A percentile compares a stretch with the other conserved stretches of the same genome.
Evolutionary conservation across 2,797 vertebrate genomes (phyloP).

Genomic region (Smutsia temminckii): DNA sequence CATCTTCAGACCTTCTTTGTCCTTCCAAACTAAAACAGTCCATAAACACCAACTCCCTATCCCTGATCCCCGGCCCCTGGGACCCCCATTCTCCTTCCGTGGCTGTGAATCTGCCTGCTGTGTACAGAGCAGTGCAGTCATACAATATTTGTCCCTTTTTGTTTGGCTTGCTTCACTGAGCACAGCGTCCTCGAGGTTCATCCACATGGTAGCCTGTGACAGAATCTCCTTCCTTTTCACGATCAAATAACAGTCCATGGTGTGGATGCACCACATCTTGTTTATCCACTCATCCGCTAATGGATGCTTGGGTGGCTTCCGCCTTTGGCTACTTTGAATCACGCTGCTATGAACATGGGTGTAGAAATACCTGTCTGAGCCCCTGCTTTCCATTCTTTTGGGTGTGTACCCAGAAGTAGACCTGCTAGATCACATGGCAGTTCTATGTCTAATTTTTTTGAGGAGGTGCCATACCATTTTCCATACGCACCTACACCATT

Average conservation of each 20-base stretch:
- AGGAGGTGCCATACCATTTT: fast-evolving
- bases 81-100: neutral
- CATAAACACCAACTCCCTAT: neutral
- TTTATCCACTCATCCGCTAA: fast-evolving
- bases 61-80: neutral
- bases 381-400: fast-evolving
- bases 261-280: fast-evolving
- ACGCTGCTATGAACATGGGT: fast-evolving
- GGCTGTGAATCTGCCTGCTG: neutral
- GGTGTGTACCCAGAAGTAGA: fast-evolving
- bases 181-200: neutral
- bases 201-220: fast-evolving
- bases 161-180: neutral
- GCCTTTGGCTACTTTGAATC: neutral
- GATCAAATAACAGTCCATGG: fast-evolving
- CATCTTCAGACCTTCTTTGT: neutral
- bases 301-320: neutral
- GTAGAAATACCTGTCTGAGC: fast-evolving
- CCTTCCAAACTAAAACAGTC: neutral
- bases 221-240: neutral
- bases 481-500: fast-evolving
- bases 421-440: fast-evolving
- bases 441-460: neutral
- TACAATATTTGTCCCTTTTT: fast-evolving
- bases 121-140: fast-evolving